A percentile compares a stretch with the other conserved stretches of the same genome.
These are phyloP conservation scores for Ardeotis arabs DNA, from an alignment of 2,113 vertebrate genomes.

Conservation along the genomic window DNA sequence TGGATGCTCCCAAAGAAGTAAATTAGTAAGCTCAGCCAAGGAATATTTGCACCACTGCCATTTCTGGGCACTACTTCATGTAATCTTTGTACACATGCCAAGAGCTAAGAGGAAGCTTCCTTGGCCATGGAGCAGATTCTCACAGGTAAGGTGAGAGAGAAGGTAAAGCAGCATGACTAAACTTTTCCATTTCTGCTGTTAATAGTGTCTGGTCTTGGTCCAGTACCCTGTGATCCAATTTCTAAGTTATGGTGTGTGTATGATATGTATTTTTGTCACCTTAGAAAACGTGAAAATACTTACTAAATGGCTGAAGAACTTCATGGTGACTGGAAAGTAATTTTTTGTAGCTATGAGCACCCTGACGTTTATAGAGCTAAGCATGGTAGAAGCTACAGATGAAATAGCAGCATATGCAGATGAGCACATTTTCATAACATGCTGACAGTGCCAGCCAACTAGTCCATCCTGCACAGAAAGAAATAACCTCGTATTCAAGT, in stretches of 20 bases:
- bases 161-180: background rate
- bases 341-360: background rate
- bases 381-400: background rate
- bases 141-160: background rate
- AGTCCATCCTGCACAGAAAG: background rate
- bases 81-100: background rate
- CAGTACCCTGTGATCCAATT: conserved; percentile 30
- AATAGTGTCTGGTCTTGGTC: conserved; percentile 44
- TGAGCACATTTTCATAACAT: background rate
- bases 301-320: background rate
- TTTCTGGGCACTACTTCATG: background rate
- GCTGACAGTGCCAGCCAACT: background rate
- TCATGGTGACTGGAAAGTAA: conserved; percentile 6
- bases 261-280: conserved; percentile 53
- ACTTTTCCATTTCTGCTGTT: conserved; percentile 36
- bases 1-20: background rate
- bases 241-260: conserved; percentile 8
- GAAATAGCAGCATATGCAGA: conserved; percentile 18
- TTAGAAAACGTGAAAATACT: conserved; percentile 12
- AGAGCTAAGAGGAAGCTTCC: background rate
- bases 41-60: background rate
- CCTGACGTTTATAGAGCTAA: conserved; percentile 15
- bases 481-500: background rate
- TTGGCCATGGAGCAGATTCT: background rate
- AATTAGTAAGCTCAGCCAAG: background rate